Conservation (phyloP, 2,113 vertebrate genomes). For the Melanotaenia duboulayi region DNA sequence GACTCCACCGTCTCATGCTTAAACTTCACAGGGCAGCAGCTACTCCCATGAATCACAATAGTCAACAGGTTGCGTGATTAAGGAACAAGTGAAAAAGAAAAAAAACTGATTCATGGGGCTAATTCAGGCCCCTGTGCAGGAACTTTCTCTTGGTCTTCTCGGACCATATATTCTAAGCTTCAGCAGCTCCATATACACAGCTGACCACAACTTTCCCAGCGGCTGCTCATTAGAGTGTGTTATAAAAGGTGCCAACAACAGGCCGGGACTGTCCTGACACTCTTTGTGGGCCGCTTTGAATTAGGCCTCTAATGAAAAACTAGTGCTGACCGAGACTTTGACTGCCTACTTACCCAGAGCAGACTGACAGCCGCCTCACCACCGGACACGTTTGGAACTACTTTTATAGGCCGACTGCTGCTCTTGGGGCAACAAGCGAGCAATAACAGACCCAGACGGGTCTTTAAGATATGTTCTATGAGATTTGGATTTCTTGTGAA, state of each 20-base stretch:
- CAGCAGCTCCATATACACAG: slow-evolving; percentile 31
- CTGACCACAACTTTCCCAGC: slow-evolving; percentile 57
- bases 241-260: slow-evolving; percentile 69
- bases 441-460: slow-evolving; percentile 3
- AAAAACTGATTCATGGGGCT: slow-evolving; percentile 62
- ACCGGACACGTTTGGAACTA: slow-evolving; percentile 40
- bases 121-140: slow-evolving; percentile 40
- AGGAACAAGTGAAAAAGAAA: slow-evolving; percentile 68
- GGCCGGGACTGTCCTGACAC: slow-evolving; percentile 63
- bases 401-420: slow-evolving; percentile 37
- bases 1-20: slow-evolving; percentile 32
- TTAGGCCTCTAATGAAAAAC: slow-evolving; percentile 75
- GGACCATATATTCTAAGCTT: slow-evolving; percentile 33
- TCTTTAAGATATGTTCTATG: neutral
- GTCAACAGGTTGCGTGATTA: slow-evolving; percentile 69
- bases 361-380: slow-evolving; percentile 60
- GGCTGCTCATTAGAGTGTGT: slow-evolving; percentile 67
- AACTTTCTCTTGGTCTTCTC: slow-evolving; percentile 55
- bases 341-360: slow-evolving; percentile 52
- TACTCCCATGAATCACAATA: slow-evolving; percentile 57
- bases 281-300: slow-evolving; percentile 66
- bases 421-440: slow-evolving; percentile 21
- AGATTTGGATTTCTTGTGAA: neutral
- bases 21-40: slow-evolving; percentile 43
- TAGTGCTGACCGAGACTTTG: slow-evolving; percentile 61